A percentile compares a stretch with the other conserved stretches of the same genome.
phyloP scores from a whole-genome alignment of 2,888 invertebrate species.

The Heliconius hortense region DNA sequence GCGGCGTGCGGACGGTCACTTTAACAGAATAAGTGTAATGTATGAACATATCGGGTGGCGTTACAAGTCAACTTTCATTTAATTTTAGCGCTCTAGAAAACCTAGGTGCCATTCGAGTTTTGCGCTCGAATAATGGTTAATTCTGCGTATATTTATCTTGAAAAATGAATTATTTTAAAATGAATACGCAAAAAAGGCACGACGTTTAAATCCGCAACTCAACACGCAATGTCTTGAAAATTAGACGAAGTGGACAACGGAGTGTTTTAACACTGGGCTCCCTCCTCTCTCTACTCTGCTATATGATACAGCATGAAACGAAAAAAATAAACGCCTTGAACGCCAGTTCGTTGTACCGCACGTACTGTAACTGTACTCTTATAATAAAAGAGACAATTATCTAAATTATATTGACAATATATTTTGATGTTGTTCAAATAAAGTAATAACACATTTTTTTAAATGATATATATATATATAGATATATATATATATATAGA shows the following conservation, averaged over 20 bases:
- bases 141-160: background rate
- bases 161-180: conserved; percentile 4
- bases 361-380: conserved; percentile 23
- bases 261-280: background rate
- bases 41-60: conserved; percentile 15
- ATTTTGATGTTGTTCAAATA: background rate
- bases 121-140: conserved; percentile 11
- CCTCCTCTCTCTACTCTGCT: background rate
- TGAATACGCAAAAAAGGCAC: background rate
- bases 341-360: conserved; percentile 18
- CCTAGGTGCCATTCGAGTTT: conserved; percentile 17
- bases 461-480: background rate
- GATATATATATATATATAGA: no score
- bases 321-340: background rate
- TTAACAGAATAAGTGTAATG: conserved; percentile 32
- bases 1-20: conserved; percentile 20
- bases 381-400: conserved; percentile 7
- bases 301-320: background rate
- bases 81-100: conserved; percentile 26
- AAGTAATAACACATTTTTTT: background rate
- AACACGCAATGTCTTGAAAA: background rate
- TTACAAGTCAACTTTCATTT: conserved; percentile 26
- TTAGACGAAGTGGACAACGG: no score
- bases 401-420: conserved; percentile 15
- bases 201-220: background rate